Percentiles rank a stretch among this genome's conserved stretches.
These are phyloP conservation scores for Salmo trutta DNA, from an alignment of 2,797 vertebrate species.

Conservation along the genomic window DNA sequence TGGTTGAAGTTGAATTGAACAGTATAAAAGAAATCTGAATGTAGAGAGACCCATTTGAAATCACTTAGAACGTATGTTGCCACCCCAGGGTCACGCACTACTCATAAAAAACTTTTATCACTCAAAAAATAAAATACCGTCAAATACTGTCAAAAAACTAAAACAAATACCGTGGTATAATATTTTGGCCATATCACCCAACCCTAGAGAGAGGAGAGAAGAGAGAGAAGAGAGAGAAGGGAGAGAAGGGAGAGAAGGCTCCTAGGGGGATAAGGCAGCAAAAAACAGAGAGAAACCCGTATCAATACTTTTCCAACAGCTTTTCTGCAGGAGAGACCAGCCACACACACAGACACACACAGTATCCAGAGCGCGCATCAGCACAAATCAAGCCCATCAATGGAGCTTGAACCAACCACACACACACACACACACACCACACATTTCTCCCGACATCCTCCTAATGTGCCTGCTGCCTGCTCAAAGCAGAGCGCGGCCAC, in stretches of 20 bases:
- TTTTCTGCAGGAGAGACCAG: constrained; percentile 1
- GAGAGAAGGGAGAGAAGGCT: neutral
- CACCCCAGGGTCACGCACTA: no score
- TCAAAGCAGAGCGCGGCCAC: neutral
- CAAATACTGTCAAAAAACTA: no score
- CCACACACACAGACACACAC: neutral
- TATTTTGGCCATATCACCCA: no score
- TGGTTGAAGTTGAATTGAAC: no score
- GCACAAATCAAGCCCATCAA: constrained; percentile 10
- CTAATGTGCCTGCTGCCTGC: neutral
- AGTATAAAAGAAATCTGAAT: no score
- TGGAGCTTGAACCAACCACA: neutral
- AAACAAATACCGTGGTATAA: no score
- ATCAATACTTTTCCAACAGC: constrained; percentile 36
- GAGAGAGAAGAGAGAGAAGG: no score
- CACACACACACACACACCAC: constrained; percentile 6
- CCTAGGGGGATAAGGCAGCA: constrained; percentile 9
- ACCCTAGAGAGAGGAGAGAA: no score
- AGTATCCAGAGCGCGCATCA: neutral
- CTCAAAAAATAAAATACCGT: no score
- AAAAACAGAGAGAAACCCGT: constrained; percentile 27
- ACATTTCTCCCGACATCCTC: neutral
- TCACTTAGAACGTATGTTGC: no score
- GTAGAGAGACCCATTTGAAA: no score
- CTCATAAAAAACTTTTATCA: no score